Evolutionary conservation across 1,140 invertebrate genomes (phyloP).

Genomic region (Subanguina moxae): DNA sequence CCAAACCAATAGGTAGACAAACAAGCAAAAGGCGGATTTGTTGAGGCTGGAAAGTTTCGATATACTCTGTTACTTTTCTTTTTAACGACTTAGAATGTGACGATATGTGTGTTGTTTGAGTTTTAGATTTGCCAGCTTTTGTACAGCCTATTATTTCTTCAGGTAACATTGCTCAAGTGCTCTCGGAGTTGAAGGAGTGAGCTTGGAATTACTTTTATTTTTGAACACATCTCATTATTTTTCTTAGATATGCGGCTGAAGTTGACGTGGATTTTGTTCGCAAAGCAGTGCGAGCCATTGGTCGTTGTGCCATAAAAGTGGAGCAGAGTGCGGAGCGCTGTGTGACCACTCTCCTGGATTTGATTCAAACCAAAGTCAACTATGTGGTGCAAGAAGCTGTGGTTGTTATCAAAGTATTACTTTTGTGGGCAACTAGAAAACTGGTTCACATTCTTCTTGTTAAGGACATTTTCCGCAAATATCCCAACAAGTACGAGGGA

Average conservation of each 20-base stretch:
- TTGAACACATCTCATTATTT: constrained; percentile 53
- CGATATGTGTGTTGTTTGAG: no score
- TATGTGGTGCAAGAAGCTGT: constrained; percentile 99
- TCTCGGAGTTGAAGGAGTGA: constrained; percentile 95
- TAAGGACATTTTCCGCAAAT: constrained; percentile 95
- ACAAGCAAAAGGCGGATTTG: no score
- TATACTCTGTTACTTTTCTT: no score
- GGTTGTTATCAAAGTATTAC: constrained; percentile 82
- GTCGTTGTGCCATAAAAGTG: constrained; percentile 98
- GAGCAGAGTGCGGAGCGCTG: constrained; percentile 96
- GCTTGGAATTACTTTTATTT: constrained; percentile 35
- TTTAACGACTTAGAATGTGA: no score
- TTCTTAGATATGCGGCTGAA: constrained; percentile 74
- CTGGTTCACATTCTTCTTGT: background rate
- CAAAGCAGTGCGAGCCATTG: constrained; percentile 95
- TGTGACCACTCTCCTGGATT: constrained; percentile 93
- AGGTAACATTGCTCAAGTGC: constrained; percentile 89
- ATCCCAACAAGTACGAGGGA: constrained; percentile 99
- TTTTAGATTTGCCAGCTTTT: no score
- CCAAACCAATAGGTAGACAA: no score
- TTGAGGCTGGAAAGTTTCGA: no score
- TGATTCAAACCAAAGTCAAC: constrained; percentile 99
- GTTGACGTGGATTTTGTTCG: constrained; percentile 99
- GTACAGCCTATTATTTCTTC: no score
- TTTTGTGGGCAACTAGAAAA: background rate